phyloP scores from a whole-genome alignment of 2,888 invertebrate species.

The Mechanitis mazaeus region DNA sequence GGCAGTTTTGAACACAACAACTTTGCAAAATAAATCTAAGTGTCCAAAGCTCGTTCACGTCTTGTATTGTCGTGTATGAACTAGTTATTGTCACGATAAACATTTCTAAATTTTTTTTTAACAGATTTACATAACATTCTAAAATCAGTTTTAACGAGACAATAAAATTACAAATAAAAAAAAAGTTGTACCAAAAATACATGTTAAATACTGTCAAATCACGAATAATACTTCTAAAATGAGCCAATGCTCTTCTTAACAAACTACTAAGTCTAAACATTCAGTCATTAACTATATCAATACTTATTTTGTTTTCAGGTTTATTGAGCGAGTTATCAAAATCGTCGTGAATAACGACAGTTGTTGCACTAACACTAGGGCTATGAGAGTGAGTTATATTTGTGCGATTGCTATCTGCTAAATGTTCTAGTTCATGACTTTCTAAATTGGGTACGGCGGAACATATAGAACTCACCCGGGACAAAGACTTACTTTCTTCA shows the following conservation, averaged over 20 bases:
- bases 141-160: conserved; percentile 33
- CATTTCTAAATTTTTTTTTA: conserved; percentile 41
- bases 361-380: conserved; percentile 80
- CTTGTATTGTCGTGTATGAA: conserved; percentile 64
- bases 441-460: conserved; percentile 73
- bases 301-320: conserved; percentile 51
- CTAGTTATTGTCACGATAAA: conserved; percentile 71
- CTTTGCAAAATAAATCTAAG: conserved; percentile 21
- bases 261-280: conserved; percentile 42
- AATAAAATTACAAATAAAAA: conserved; percentile 32
- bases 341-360: conserved; percentile 79
- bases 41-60: conserved; percentile 61
- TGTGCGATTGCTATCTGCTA: conserved; percentile 70
- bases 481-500: conserved; percentile 61
- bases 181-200: conserved; percentile 26
- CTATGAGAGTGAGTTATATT: conserved; percentile 74
- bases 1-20: conserved; percentile 24
- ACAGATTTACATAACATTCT: conserved; percentile 31
- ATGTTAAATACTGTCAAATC: conserved; percentile 47
- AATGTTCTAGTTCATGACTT: conserved; percentile 76
- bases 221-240: conserved; percentile 44
- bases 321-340: conserved; percentile 53
- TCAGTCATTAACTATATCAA: conserved; percentile 67
- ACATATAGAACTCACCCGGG: conserved; percentile 67
- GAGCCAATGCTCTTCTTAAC: conserved; percentile 50